These are phyloP conservation scores for Eptatretus burgeri DNA, from an alignment of 2,113 vertebrate genomes.

Conservation along the genomic window DNA sequence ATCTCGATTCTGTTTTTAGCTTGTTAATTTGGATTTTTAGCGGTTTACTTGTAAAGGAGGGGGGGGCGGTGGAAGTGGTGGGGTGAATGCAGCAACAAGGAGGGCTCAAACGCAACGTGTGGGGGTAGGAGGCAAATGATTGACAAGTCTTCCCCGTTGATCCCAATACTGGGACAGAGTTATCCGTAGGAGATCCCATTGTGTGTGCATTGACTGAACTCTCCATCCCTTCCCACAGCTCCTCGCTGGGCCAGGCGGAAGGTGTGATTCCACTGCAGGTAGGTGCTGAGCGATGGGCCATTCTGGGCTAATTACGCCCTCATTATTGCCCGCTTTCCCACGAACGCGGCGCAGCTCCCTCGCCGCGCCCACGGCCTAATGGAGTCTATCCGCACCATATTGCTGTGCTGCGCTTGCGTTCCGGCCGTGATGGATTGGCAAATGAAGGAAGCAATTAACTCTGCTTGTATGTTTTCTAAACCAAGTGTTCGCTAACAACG, in stretches of 20 bases:
- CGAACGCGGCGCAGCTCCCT: not conserved
- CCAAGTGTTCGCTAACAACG: no score
- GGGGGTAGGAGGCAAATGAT: no score
- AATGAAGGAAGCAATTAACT: constrained; percentile 6
- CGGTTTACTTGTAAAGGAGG: no score
- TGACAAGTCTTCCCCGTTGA: no score
- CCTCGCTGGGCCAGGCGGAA: constrained; percentile 1
- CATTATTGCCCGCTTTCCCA: constrained; percentile 1
- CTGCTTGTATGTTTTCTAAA: no score
- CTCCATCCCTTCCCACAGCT: constrained; percentile 1
- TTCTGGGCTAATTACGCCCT: constrained; percentile 2
- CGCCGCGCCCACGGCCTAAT: constrained; percentile 4
- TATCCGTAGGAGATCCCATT: no score
- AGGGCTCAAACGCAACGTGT: no score
- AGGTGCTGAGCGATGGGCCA: not conserved
- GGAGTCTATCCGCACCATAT: constrained; percentile 6
- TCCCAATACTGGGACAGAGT: no score
- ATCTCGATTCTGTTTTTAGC: no score
- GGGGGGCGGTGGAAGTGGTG: no score
- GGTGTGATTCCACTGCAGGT: constrained; percentile 3
- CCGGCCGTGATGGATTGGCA: constrained; percentile 3
- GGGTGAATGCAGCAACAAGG: no score
- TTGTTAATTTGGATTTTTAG: no score
- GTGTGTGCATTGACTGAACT: not conserved
- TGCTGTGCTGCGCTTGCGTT: constrained; percentile 3